A percentile compares a stretch with the other conserved stretches of the same genome.
Evolutionary conservation across 1,140 invertebrate genomes (phyloP).

Genomic region (Tetramorium parvispinum): DNA sequence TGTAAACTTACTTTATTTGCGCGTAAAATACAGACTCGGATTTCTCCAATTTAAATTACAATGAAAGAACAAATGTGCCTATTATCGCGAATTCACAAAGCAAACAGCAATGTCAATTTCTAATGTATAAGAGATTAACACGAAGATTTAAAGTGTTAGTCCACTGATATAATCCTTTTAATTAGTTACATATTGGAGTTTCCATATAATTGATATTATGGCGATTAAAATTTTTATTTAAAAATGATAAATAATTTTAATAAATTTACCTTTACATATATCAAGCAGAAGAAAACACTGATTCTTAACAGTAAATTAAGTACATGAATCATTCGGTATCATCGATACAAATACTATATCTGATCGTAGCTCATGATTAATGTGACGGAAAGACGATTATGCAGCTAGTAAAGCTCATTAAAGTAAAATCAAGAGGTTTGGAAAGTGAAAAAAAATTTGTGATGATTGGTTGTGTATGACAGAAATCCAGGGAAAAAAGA

Average conservation of each 20-base stretch:
- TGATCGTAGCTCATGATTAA: not conserved
- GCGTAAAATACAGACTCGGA: not conserved
- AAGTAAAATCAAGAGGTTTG: not conserved
- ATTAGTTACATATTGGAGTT: not conserved
- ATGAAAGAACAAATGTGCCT: not conserved
- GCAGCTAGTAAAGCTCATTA: not conserved
- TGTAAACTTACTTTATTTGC: not conserved
- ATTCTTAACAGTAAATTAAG: not conserved
- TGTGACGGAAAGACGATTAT: not conserved
- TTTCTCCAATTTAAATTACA: conserved; percentile 11
- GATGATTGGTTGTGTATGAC: not conserved
- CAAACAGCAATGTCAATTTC: not conserved
- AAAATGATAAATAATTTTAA: not conserved
- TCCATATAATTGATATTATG: not conserved
- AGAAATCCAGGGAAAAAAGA: not conserved
- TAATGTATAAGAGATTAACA: not conserved
- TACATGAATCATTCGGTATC: not conserved
- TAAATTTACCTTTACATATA: not conserved
- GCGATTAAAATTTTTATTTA: not conserved
- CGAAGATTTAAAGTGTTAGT: not conserved
- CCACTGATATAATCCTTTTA: not conserved
- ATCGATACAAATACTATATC: not conserved
- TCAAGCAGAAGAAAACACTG: not conserved
- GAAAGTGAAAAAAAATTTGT: not conserved
- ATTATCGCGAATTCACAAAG: not conserved